Evolutionary conservation across 2,113 vertebrate genomes (phyloP).

Genomic region (Corythornis cristatus): DNA sequence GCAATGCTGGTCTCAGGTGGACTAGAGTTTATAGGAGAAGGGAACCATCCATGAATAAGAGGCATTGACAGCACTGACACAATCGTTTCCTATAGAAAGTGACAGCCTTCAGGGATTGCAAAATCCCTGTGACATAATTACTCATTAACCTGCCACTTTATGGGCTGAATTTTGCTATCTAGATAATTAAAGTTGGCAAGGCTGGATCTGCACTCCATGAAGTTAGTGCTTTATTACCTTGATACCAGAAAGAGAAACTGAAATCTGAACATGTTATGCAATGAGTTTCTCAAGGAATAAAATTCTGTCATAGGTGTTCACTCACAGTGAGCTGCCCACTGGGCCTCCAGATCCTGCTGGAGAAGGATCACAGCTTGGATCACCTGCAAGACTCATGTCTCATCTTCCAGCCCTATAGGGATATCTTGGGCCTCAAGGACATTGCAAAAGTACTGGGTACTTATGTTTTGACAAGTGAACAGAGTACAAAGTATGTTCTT

Average conservation of each 20-base stretch:
- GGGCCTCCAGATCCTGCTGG: neutral
- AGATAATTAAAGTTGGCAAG: neutral
- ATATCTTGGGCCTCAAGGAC: neutral
- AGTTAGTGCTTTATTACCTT: constrained; percentile 1
- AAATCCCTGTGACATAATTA: neutral
- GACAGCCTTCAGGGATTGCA: neutral
- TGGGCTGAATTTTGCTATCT: neutral
- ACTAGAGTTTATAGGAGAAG: neutral
- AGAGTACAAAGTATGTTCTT: neutral
- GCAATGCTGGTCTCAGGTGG: neutral
- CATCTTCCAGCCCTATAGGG: neutral
- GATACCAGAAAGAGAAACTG: neutral
- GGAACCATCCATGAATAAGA: neutral
- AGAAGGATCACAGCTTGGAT: neutral
- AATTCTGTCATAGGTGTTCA: neutral
- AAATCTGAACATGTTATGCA: neutral
- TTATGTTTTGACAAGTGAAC: neutral
- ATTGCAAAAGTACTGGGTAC: neutral
- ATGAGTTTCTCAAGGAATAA: neutral
- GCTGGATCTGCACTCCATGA: neutral
- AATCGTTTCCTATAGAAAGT: neutral
- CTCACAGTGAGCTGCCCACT: neutral
- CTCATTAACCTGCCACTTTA: neutral
- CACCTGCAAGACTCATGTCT: neutral
- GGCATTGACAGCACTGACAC: neutral